Evolutionary conservation across 2,888 invertebrate genomes (phyloP), one percentile per base, ranked within the genome.

Genomic region (Selenia dentaria): DNA sequence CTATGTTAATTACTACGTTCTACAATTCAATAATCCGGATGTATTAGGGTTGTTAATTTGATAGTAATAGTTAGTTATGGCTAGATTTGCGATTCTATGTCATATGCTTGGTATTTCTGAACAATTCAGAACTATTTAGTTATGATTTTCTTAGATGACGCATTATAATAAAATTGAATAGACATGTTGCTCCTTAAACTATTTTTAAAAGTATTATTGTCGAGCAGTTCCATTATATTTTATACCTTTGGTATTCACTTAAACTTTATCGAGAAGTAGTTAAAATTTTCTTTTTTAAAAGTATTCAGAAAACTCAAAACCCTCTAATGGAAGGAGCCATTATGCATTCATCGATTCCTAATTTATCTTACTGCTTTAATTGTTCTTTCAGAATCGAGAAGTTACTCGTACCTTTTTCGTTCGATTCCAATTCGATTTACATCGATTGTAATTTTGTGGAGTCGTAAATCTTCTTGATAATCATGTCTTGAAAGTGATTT

Each of bases 261-360:
- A 75, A 83, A 86, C 77, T 86, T 80, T 70, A 66, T 62, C 77
- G 64, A 67, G 57, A 70, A 76, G 77, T 74, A 80, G 83, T 82
- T 79, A 75, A 82, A 78, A 73, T 67, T 74, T 77, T 79, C 71
- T 70, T 73, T 77, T 74, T 70, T 59, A 70, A 78, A 81, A 77
- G 64, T 68, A 62, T 73, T 75, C 64, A 54, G 64, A 68, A 77
- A 81, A 77, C 81, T 83, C 74, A 75, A 81, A 83, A 80, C 79
- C 81, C 73, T 74, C 84, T 88, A 88, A 89, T 88, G 87, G 88
- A 73, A 63, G 67, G 64, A 77, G 65, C 84, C 87, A 87, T 89
- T 89, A 89, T 76, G 74, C 79, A 86, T 83, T 83, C 85, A 85
- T 88, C 80, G 87, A 85, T 83, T 79, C 71, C 77, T 82, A 86